Percentiles rank a stretch among this genome's conserved stretches.
These are phyloP conservation scores for Acronicta alni DNA, from an alignment of 2,888 invertebrate species.

Conservation along the genomic window DNA sequence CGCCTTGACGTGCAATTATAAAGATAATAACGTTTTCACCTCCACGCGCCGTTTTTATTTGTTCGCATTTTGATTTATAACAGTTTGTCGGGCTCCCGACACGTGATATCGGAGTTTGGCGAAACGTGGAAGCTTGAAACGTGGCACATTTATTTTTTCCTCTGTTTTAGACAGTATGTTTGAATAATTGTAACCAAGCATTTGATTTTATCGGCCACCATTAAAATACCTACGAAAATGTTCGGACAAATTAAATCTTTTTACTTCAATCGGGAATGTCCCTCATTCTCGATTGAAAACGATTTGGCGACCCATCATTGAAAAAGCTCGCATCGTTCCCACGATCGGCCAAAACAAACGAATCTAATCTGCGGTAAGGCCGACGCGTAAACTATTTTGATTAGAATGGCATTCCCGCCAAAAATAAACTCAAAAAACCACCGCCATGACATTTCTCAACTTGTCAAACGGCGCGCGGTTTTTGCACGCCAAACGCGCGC, in stretches of 20 bases:
- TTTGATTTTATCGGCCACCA: conserved; percentile 46
- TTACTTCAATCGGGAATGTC: conserved; percentile 60
- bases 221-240: conserved; percentile 41
- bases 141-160: conserved; percentile 51
- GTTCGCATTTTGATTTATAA: conserved; percentile 86
- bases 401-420: conserved; percentile 86
- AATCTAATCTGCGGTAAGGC: conserved; percentile 62
- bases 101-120: conserved; percentile 57
- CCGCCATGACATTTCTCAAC: conserved; percentile 84
- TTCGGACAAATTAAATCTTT: conserved; percentile 56
- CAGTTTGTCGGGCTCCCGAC: conserved; percentile 71
- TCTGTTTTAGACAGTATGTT: conserved; percentile 45
- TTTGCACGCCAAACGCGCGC: conserved; percentile 77
- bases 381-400: conserved; percentile 88
- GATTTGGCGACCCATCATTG: conserved; percentile 52
- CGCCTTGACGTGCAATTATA: conserved; percentile 89
- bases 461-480: conserved; percentile 80
- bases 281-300: conserved; percentile 54
- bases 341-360: conserved; percentile 72
- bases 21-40: conserved; percentile 89
- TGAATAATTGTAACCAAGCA: conserved; percentile 49
- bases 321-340: conserved; percentile 75
- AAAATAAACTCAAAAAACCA: conserved; percentile 77
- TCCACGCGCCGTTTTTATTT: conserved; percentile 85
- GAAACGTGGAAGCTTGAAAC: conserved; percentile 50